A percentile compares a stretch with the other conserved stretches of the same genome.
Evolutionary conservation across 1,140 invertebrate species (phyloP).

Genomic region (Spodoptera frugiperda): DNA sequence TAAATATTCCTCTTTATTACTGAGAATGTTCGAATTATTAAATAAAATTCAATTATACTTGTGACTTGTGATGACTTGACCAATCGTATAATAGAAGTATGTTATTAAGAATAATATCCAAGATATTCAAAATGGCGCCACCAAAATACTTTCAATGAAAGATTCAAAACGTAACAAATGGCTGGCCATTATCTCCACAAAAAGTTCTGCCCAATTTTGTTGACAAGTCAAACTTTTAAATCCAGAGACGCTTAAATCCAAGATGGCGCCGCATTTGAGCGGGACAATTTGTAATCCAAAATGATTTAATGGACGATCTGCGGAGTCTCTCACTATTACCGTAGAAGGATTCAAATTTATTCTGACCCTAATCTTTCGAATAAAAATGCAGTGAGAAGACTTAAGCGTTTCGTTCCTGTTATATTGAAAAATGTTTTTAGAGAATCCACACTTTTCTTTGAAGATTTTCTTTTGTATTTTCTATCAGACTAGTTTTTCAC

Average conservation of each 20-base stretch:
- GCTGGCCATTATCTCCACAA: not conserved
- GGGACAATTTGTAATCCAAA: slow-evolving; percentile 11
- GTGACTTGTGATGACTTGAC: no score
- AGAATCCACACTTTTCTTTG: no score
- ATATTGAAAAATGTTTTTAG: no score
- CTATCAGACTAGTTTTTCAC: no score
- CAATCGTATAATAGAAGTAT: no score
- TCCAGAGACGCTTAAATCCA: slow-evolving; percentile 1
- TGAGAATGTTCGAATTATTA: no score
- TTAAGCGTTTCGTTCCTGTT: slow-evolving; percentile 1
- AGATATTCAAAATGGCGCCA: no score
- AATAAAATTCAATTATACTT: no score
- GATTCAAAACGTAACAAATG: slow-evolving; percentile 4
- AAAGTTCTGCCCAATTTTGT: not conserved
- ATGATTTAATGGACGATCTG: slow-evolving; percentile 13
- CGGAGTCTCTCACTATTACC: not conserved
- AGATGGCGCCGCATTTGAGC: not conserved
- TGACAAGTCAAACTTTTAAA: not conserved
- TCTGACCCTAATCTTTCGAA: slow-evolving; percentile 30
- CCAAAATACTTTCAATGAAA: not conserved
- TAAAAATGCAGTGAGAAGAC: slow-evolving; percentile 19
- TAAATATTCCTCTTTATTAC: no score
- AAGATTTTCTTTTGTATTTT: no score
- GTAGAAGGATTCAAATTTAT: slow-evolving; percentile 36
- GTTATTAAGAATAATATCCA: no score